phyloP scores from a whole-genome alignment of 64 coral and sea anemone species.

The Montipora capricornis region DNA sequence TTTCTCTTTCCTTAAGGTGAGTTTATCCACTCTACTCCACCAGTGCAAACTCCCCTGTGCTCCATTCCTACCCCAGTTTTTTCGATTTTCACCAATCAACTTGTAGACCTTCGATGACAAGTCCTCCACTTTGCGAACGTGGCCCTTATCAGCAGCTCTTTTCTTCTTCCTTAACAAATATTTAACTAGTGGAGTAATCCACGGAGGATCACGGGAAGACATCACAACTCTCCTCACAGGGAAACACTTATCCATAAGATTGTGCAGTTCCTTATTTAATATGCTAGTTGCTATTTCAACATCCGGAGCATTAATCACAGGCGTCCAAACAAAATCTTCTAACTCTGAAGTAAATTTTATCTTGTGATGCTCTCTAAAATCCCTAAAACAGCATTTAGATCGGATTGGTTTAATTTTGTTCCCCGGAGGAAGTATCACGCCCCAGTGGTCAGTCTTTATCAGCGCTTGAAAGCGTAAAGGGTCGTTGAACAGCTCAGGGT shows the following conservation, averaged over 20 bases:
- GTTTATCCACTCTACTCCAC: too few relatives aligned
- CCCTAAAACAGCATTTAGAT: slow-evolving; percentile 20
- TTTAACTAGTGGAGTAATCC: too few relatives aligned
- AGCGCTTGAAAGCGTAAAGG: slow-evolving; percentile 57
- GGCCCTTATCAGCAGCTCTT: too few relatives aligned
- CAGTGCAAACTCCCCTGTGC: too few relatives aligned
- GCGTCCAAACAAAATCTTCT: background rate
- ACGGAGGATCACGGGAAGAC: slow-evolving; percentile 33
- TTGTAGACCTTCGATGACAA: too few relatives aligned
- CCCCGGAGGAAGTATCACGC: slow-evolving; percentile 26
- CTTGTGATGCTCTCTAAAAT: slow-evolving; percentile 43
- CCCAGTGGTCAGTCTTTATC: slow-evolving; percentile 44
- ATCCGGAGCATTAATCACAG: background rate
- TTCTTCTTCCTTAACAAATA: too few relatives aligned
- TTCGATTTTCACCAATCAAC: too few relatives aligned
- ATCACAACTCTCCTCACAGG: slow-evolving; percentile 68
- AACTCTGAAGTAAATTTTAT: background rate
- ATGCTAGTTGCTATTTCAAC: background rate
- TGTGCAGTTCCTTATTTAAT: slow-evolving; percentile 45
- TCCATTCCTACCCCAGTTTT: too few relatives aligned
- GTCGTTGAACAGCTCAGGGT: slow-evolving; percentile 55
- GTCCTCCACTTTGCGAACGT: too few relatives aligned
- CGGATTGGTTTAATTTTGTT: slow-evolving; percentile 30
- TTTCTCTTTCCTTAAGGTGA: too few relatives aligned
- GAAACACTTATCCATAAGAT: slow-evolving; percentile 68